Evolutionary conservation across 2,797 vertebrate species (phyloP).

Genomic region (Australoheros facetus): DNA sequence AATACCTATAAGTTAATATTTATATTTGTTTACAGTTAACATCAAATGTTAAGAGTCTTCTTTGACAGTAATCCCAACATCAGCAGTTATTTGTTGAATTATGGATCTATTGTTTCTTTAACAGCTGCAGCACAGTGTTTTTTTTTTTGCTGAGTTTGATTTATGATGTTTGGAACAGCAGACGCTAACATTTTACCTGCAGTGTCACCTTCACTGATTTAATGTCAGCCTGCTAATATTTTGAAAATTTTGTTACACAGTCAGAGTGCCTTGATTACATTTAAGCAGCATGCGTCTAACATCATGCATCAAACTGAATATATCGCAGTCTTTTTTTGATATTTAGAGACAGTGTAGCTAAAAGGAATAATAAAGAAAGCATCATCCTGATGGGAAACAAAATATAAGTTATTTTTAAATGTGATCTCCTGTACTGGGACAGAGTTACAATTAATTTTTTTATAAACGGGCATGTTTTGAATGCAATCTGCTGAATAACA

Average conservation of each 20-base stretch:
- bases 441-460: slow-evolving; percentile 20
- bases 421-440: slow-evolving; percentile 15
- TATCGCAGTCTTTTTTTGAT: neutral
- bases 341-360: neutral
- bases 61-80: neutral
- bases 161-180: neutral
- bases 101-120: neutral
- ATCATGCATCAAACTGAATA: neutral
- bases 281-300: neutral
- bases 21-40: neutral
- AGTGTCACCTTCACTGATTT: slow-evolving; percentile 3
- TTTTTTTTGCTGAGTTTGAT: neutral
- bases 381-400: neutral
- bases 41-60: neutral
- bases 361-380: slow-evolving; percentile 12
- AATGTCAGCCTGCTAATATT: neutral
- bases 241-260: slow-evolving; percentile 29
- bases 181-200: neutral
- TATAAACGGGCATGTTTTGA: slow-evolving; percentile 19
- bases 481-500: slow-evolving; percentile 34
- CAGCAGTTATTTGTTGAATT: no score
- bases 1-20: neutral
- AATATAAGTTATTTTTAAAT: neutral
- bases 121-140: no score
- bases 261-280: neutral